These are phyloP conservation scores for Plebejus argus DNA, from an alignment of 2,888 invertebrate genomes.

Conservation along the genomic window DNA sequence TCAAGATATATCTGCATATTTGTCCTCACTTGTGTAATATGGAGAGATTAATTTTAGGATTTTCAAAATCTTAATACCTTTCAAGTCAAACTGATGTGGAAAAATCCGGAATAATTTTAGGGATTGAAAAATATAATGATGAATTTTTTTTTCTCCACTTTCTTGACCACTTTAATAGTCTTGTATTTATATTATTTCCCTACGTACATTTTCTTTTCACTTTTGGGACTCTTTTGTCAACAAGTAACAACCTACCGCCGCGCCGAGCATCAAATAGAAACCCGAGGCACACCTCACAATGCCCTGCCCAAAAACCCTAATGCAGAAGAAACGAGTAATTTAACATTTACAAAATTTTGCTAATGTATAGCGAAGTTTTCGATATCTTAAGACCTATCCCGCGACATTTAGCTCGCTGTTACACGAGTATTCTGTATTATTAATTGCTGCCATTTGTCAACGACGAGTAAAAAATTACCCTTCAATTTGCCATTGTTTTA, in stretches of 20 bases:
- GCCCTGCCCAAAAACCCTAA: no score
- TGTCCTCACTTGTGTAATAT: not conserved
- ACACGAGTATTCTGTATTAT: not conserved
- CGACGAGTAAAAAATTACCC: not conserved
- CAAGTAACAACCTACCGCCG: no score
- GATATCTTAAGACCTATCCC: not conserved
- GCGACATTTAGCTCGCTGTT: not conserved
- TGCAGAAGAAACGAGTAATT: not conserved
- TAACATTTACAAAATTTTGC: no score
- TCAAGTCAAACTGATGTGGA: not conserved
- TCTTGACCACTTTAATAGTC: no score
- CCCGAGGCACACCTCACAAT: no score
- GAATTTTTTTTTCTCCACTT: no score
- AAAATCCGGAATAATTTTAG: not conserved
- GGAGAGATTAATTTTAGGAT: not conserved
- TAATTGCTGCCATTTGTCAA: not conserved
- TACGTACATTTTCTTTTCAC: no score
- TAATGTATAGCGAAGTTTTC: not conserved
- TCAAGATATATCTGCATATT: conserved; percentile 30
- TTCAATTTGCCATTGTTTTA: conserved; percentile 3
- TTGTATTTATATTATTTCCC: no score
- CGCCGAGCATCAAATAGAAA: no score
- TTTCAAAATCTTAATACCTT: not conserved
- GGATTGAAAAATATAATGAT: not conserved
- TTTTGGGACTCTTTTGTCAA: no score